Evolutionary conservation across 2,113 vertebrate species (phyloP), one percentile per base, ranked within the genome.

Genomic region (Actenoides lindsayi): DNA sequence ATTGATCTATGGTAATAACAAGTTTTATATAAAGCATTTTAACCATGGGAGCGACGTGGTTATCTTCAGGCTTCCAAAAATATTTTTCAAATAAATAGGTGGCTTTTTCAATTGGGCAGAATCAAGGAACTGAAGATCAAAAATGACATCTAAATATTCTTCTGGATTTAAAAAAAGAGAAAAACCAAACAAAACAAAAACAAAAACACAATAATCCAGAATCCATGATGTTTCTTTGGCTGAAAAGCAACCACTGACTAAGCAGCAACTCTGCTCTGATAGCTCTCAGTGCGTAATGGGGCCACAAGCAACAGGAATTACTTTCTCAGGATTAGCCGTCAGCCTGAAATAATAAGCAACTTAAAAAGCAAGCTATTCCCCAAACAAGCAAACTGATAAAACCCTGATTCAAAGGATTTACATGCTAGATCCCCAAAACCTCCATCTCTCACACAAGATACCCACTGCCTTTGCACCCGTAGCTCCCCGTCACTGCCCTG

Each of bases 1-100:
- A 97, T 97, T 97, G 93, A 97, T 96, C 90, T 95, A 46, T 24
- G 53, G 63, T 95, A 96, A 96, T 95, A 95, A 96, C 86, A 89
- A 93, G 86, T 71, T 87, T 90, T 90, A 95, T 37, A 92, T 93
- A 91, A 87, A 96, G 83, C 46, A 63, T 89, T 95, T 93, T 91
- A 95, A 92, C 95, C 91, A 91, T 83, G 89, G 57, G 83, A 96
- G 70, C 8, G 0, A 91, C 30, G 35, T 90, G 95, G 96, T 93
- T 94, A 94, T 92, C 89, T 95, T 74, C 70, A 87, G 67, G 50
- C 81, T 97, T 96, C 96, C 95, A 89, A 94, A 95, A 94, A 82
- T 89, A 67, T 83, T 96, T 96, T 89, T 87, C 83, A 91, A 67
- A 95, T 94, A 96, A 94, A 94, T 87, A 95, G 51, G 53, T 89